These are phyloP conservation scores for Protobothrops mucrosquamatus DNA, from an alignment of 2,113 vertebrate species.

Conservation along the genomic window DNA sequence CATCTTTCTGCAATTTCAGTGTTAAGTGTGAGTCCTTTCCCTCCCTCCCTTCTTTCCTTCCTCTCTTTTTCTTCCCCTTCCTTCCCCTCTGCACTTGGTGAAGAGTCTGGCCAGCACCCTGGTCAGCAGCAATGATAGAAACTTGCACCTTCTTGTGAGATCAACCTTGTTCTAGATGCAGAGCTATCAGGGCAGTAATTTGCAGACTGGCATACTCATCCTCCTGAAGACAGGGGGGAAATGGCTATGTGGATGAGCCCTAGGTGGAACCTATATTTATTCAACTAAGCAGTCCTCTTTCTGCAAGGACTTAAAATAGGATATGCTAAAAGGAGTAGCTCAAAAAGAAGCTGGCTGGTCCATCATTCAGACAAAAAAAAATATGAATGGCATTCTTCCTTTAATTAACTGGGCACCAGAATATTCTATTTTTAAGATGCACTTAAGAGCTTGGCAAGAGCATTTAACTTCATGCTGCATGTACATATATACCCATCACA, in stretches of 20 bases:
- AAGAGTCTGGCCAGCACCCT: not conserved
- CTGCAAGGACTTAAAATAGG: not conserved
- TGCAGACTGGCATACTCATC: not conserved
- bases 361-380: not conserved
- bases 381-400: not conserved
- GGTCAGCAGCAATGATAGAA: not conserved
- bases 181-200: not conserved
- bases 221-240: not conserved
- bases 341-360: not conserved
- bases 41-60: not conserved
- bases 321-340: not conserved
- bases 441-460: not conserved
- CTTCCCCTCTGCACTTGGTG: not conserved
- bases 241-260: not conserved
- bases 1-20: not conserved
- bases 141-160: not conserved
- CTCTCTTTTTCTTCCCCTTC: not conserved
- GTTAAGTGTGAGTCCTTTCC: not conserved
- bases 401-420: not conserved
- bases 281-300: not conserved
- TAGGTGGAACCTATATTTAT: not conserved
- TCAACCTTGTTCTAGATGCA: not conserved
- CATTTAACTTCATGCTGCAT: not conserved
- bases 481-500: not conserved
- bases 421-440: not conserved